A percentile compares a stretch with the other conserved stretches of the same genome.
Conservation (phyloP, 2,888 invertebrate species). For the Junonia oenone region DNA sequence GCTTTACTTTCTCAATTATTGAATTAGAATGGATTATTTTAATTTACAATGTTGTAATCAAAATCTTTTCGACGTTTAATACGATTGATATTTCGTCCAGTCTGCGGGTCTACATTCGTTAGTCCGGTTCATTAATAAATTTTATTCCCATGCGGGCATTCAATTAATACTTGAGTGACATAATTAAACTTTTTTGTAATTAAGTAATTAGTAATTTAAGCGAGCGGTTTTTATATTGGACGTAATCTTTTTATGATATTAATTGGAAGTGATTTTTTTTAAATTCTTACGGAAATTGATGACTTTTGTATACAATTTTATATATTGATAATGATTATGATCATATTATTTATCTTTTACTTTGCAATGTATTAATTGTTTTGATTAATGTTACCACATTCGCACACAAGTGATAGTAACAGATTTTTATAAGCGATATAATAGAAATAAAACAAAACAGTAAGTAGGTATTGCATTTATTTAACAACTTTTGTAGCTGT, state of each 20-base stretch:
- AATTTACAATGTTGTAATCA: too few relatives aligned
- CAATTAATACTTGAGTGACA: slow-evolving; percentile 12
- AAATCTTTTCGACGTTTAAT: too few relatives aligned
- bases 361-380: background rate
- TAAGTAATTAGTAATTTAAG: slow-evolving; percentile 13
- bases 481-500: too few relatives aligned
- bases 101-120: slow-evolving; percentile 7
- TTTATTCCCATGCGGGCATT: slow-evolving; percentile 20
- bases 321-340: too few relatives aligned
- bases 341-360: too few relatives aligned
- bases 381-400: too few relatives aligned
- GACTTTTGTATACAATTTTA: background rate
- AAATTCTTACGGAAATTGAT: background rate
- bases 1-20: too few relatives aligned
- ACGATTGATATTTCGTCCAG: background rate
- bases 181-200: slow-evolving; percentile 18
- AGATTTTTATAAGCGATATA: too few relatives aligned
- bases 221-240: slow-evolving; percentile 2
- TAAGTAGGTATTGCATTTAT: too few relatives aligned
- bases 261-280: background rate
- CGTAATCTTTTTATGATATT: slow-evolving; percentile 10
- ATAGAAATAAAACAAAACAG: too few relatives aligned
- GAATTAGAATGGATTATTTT: too few relatives aligned
- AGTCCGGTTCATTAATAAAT: slow-evolving; percentile 3
- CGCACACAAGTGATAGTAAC: too few relatives aligned